Evolutionary conservation across 64 coral and sea anemone species (phyloP), one percentile per base, ranked within the genome.

Genomic region (Hydrozoanthus tunicans): DNA sequence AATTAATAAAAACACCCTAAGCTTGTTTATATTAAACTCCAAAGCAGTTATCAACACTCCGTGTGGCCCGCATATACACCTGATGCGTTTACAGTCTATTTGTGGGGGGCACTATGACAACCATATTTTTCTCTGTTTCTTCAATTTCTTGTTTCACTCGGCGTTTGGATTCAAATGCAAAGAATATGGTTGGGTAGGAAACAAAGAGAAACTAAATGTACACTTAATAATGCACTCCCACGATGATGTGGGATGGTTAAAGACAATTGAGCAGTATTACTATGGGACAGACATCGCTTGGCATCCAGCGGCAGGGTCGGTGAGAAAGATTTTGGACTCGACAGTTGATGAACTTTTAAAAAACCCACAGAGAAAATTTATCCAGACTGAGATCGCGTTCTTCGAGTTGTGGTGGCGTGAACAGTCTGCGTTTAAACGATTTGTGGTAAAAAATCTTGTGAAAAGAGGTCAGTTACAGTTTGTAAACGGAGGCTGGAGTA

Each of bases 391-490:
- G 54, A 71, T 86, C 23, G 82, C 66, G n/a, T 86, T 58, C 82
- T 86, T 86, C 26, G 66, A 86, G 51, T 25, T 86, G 82, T 86
- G 82, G 82, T 86, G 82, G 82, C n/a, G 70, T 57, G 53, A 86
- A 24, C 82, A 86, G 52, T 71, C 66, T 71, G 53, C 23, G 52
- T 20, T 55, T 9, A 86, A 25, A n/a, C 66, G 23, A 86, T 14
- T 24, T 58, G 9, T 54, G 17, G 64, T 85, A 52, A 85, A 58
- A 17, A 85, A 85, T 7, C 51, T 85, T 24, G 82, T 85, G 3
- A 85, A 71, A 20, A n/a, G 71, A 70, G 52, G 82, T 70, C 82
- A 58, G 53, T 25, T 85, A 8, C 64, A 57, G 51, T 70, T 86
- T 10, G 72, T 71, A 5, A 86, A 86, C 55, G 80, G 80, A 82